phyloP scores from a whole-genome alignment of 2,113 vertebrate genomes.

The Laticauda colubrina region DNA sequence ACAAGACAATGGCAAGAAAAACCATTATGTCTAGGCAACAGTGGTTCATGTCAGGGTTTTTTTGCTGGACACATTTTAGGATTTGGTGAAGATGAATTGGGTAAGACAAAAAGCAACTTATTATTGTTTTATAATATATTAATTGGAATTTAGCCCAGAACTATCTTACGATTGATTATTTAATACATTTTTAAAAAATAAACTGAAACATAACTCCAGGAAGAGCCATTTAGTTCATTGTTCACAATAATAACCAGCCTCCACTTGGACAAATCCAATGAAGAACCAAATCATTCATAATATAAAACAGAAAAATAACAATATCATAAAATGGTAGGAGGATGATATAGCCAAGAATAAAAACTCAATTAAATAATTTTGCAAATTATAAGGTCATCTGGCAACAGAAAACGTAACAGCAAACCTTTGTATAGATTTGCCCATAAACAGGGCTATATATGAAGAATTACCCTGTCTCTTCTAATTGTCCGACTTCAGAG shows the following conservation, averaged over 20 bases:
- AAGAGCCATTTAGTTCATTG: not conserved
- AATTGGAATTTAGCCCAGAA: not conserved
- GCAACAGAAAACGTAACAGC: not conserved
- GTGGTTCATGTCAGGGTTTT: conserved; percentile 82
- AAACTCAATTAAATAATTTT: not conserved
- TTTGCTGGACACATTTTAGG: conserved; percentile 90
- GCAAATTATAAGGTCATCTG: not conserved
- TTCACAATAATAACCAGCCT: not conserved
- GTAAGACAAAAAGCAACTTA: conserved; percentile 62
- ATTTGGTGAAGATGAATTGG: conserved; percentile 96
- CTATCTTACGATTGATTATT: not conserved
- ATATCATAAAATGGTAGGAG: not conserved
- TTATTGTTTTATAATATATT: not conserved
- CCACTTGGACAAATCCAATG: not conserved
- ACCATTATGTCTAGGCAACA: conserved; percentile 86
- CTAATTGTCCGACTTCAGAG: not conserved
- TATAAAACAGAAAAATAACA: not conserved
- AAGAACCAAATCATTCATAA: not conserved
- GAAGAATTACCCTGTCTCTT: not conserved
- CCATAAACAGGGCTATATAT: not conserved
- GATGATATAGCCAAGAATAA: not conserved
- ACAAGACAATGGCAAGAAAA: conserved; percentile 93
- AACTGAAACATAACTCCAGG: not conserved
- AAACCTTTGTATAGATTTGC: not conserved
- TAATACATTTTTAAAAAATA: not conserved